Evolutionary conservation across 2,113 vertebrate genomes (phyloP).

Genomic region (Oceanodroma tethys): DNA sequence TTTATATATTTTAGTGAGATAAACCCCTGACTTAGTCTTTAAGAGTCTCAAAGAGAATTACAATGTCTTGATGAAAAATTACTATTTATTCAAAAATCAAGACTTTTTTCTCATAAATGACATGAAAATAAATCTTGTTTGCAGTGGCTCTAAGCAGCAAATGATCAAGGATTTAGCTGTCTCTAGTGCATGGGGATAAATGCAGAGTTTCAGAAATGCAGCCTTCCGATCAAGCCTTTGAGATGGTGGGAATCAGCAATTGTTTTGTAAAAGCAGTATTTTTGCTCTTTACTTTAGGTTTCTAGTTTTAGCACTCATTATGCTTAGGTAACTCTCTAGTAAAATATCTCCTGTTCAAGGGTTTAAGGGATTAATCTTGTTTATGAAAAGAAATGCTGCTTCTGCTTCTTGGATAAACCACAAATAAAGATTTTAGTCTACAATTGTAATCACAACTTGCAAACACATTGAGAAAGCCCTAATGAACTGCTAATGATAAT

Average conservation of each 20-base stretch:
- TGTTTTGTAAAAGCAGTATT: neutral
- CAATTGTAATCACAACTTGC: neutral
- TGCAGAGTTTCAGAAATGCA: neutral
- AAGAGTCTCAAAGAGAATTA: slow-evolving; percentile 42
- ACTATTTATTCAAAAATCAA: slow-evolving; percentile 31
- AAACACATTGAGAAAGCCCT: neutral
- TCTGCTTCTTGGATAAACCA: neutral
- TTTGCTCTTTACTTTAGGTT: neutral
- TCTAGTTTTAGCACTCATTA: neutral
- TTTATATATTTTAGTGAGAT: neutral
- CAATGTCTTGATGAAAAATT: slow-evolving; percentile 36
- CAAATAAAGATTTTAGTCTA: neutral
- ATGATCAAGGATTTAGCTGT: neutral
- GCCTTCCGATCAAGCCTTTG: neutral
- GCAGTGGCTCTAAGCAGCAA: neutral
- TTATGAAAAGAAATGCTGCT: slow-evolving; percentile 29
- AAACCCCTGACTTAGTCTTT: slow-evolving; percentile 7
- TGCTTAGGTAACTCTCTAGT: slow-evolving; percentile 20
- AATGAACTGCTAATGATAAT: neutral
- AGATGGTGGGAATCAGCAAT: neutral
- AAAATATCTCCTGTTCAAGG: slow-evolving; percentile 17
- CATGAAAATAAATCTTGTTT: slow-evolving; percentile 8
- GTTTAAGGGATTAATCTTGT: slow-evolving; percentile 54
- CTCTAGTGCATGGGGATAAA: neutral
- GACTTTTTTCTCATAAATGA: neutral